Conservation (phyloP, 2,797 vertebrate species). For the Rhodeus uyekii region DNA sequence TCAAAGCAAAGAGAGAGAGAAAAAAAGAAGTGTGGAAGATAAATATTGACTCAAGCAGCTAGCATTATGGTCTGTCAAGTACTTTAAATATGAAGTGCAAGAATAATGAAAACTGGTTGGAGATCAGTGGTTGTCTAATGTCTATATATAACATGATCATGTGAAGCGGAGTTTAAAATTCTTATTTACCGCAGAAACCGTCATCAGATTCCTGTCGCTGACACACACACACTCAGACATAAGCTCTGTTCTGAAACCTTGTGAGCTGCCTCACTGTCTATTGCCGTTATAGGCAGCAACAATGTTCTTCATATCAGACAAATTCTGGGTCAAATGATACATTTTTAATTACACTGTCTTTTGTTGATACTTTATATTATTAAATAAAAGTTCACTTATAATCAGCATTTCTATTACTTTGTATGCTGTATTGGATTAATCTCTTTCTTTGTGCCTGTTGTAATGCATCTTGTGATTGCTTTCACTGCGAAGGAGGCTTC, state of each 20-base stretch:
- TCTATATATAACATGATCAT: not conserved
- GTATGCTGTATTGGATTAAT: not conserved
- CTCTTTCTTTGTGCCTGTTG: not conserved
- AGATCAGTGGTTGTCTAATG: not conserved
- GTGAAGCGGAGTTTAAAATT: not conserved
- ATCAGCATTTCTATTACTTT: not conserved
- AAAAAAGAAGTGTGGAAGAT: not conserved
- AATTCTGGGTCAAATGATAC: not conserved
- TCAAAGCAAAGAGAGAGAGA: not conserved
- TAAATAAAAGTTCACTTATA: not conserved
- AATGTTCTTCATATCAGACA: not conserved
- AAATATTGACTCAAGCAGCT: constrained; percentile 14
- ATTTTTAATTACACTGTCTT: not conserved
- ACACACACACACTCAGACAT: not conserved
- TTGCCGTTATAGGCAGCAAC: not conserved
- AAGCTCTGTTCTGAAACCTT: not conserved
- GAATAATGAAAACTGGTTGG: not conserved
- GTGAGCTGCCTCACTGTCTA: not conserved
- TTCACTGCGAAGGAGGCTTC: not conserved
- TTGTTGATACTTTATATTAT: not conserved
- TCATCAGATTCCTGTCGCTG: constrained; percentile 6
- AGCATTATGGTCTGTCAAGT: not conserved
- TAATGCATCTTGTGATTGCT: not conserved
- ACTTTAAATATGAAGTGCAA: not conserved
- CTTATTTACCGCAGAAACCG: constrained; percentile 17